Evolutionary conservation across 2,797 vertebrate genomes (phyloP).

Genomic region (Xiphophorus birchmanni): DNA sequence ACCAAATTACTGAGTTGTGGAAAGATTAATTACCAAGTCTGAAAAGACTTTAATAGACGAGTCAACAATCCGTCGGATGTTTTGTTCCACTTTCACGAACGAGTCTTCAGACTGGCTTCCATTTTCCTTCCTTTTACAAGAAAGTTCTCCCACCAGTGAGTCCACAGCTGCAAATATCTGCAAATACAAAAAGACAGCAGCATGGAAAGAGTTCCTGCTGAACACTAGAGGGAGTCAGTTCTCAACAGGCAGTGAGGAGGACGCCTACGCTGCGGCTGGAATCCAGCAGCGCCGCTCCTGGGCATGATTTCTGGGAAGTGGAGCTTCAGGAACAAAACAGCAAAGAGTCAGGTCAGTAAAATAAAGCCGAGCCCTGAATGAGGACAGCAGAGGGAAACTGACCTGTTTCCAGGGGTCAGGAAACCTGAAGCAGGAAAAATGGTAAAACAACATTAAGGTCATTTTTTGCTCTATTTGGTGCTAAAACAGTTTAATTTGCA

Average conservation of each 20-base stretch:
- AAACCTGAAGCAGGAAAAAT: constrained; percentile 18
- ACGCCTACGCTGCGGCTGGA: constrained; percentile 35
- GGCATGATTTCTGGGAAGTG: constrained; percentile 20
- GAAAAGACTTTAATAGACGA: constrained; percentile 54
- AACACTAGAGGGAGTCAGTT: constrained; percentile 38
- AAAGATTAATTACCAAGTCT: constrained; percentile 37
- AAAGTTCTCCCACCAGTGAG: constrained; percentile 38
- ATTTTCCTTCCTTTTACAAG: constrained; percentile 38
- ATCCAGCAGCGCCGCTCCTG: constrained; percentile 12
- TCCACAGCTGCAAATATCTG: constrained; percentile 59
- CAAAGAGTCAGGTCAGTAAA: not conserved
- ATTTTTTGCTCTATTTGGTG: not conserved
- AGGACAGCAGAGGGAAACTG: not conserved
- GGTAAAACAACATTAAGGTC: not conserved
- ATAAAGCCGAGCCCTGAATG: too few species aligned
- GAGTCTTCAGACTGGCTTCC: constrained; percentile 25
- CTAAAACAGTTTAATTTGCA: not conserved
- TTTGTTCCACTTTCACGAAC: constrained; percentile 33
- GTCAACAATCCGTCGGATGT: constrained; percentile 49
- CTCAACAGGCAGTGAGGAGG: not conserved
- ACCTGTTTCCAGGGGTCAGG: constrained; percentile 30
- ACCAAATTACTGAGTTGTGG: not conserved
- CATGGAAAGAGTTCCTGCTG: not conserved
- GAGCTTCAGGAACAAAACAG: not conserved
- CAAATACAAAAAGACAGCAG: constrained; percentile 3